Conservation (phyloP, 2,888 invertebrate genomes). For the Amphipyra tragopoginis region DNA sequence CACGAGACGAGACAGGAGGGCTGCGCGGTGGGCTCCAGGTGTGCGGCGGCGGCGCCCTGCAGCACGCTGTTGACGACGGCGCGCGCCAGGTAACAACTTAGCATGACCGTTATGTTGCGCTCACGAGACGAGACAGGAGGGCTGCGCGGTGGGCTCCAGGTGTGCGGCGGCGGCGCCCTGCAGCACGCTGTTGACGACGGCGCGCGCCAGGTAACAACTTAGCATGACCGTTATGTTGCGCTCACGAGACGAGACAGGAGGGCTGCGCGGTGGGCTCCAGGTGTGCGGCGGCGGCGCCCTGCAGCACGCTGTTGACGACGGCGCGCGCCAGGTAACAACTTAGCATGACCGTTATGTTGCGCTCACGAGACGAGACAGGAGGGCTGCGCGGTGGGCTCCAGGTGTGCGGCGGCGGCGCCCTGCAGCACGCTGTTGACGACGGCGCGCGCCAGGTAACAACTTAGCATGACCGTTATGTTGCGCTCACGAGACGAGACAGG, state of each 20-base stretch:
- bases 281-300: slow-evolving; percentile 91
- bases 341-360: too few species aligned
- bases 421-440: slow-evolving; percentile 97
- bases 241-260: slow-evolving; percentile 84
- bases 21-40: slow-evolving; percentile 83
- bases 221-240: not conserved
- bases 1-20: slow-evolving; percentile 87
- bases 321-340: slow-evolving; percentile 98
- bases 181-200: slow-evolving; percentile 97
- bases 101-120: not conserved
- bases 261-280: slow-evolving; percentile 85
- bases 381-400: slow-evolving; percentile 84
- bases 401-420: slow-evolving; percentile 91
- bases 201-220: slow-evolving; percentile 98
- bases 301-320: slow-evolving; percentile 97
- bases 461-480: too few species aligned
- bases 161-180: slow-evolving; percentile 92
- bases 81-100: slow-evolving; percentile 97
- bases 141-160: slow-evolving; percentile 83
- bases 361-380: slow-evolving; percentile 84
- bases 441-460: slow-evolving; percentile 97
- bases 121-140: slow-evolving; percentile 86
- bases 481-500: slow-evolving; percentile 84
- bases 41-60: slow-evolving; percentile 92
- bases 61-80: slow-evolving; percentile 98